A percentile compares a stretch with the other conserved stretches of the same genome.
Conservation (phyloP, 1,140 invertebrate genomes). For the Philotrypesis tridentata region DNA sequence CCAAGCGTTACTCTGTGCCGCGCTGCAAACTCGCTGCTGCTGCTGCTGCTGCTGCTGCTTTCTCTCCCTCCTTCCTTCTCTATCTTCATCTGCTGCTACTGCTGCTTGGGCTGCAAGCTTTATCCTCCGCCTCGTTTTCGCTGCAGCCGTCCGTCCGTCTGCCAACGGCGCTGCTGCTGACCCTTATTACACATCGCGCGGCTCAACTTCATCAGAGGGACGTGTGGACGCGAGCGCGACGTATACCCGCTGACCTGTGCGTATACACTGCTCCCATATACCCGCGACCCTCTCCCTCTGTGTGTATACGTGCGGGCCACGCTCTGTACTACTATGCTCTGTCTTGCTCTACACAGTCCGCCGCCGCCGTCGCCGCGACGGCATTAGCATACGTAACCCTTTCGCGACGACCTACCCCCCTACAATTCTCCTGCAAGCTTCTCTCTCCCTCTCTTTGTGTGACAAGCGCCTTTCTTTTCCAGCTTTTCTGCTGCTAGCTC, state of each 20-base stretch:
- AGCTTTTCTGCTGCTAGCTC: constrained; percentile 2
- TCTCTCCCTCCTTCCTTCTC: constrained; percentile 35
- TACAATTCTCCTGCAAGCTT: not conserved
- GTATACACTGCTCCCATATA: not conserved
- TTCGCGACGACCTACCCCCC: not conserved
- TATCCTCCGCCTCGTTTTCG: constrained; percentile 44
- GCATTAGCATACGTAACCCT: constrained; percentile 66
- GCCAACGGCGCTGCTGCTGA: constrained; percentile 54
- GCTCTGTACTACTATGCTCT: no score
- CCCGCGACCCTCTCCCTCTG: not conserved
- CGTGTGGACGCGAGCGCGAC: constrained; percentile 54
- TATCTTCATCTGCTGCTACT: constrained; percentile 49
- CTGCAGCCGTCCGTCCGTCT: constrained; percentile 50
- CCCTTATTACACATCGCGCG: constrained; percentile 72
- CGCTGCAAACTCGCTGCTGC: not conserved
- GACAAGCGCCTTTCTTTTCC: not conserved
- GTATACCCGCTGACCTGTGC: not conserved
- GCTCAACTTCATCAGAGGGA: constrained; percentile 71
- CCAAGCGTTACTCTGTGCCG: not conserved
- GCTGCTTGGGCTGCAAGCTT: constrained; percentile 16
- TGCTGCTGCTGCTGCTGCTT: constrained; percentile 38
- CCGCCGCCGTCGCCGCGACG: not conserved
- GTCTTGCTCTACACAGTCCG: not conserved
- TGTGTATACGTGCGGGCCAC: constrained; percentile 58
- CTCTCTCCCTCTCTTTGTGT: not conserved